Evolutionary conservation across 1,140 invertebrate genomes (phyloP).

Genomic region (Diprion similis): DNA sequence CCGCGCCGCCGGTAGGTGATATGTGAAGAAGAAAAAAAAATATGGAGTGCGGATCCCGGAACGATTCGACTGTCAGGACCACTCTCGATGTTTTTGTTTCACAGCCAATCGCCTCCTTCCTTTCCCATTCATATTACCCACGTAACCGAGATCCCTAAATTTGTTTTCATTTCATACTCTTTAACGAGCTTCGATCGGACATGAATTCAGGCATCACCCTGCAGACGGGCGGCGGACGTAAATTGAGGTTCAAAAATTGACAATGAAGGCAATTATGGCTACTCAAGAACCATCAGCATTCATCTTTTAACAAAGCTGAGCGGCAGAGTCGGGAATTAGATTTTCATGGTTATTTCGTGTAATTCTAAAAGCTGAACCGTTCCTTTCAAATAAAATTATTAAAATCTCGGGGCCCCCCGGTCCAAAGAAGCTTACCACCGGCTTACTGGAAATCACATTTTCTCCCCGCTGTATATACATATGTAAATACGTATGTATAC

Average conservation of each 20-base stretch:
- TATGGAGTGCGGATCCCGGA: too few species aligned
- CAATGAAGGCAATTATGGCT: slow-evolving; percentile 1
- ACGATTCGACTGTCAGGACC: too few species aligned
- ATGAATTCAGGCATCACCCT: too few species aligned
- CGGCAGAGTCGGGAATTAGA: background rate
- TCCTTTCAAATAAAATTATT: slow-evolving; percentile 4
- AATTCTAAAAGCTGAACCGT: background rate
- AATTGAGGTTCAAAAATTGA: background rate
- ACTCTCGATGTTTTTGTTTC: too few species aligned
- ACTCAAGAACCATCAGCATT: background rate
- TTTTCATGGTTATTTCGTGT: background rate
- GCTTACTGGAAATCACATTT: slow-evolving; percentile 7
- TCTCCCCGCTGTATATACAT: background rate
- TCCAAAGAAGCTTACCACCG: background rate
- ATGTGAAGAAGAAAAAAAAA: too few species aligned
- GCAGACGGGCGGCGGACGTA: too few species aligned
- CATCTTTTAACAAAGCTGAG: background rate
- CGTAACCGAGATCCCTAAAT: too few species aligned
- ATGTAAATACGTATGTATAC: background rate
- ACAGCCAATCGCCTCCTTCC: too few species aligned
- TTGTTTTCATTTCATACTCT: too few species aligned
- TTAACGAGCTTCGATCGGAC: too few species aligned
- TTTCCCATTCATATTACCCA: too few species aligned
- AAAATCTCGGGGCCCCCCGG: background rate
- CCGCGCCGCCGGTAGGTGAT: too few species aligned